Base-by-base conservation (phyloP, 1,140 invertebrate species). In the Geopemphigus sp. region DNA sequence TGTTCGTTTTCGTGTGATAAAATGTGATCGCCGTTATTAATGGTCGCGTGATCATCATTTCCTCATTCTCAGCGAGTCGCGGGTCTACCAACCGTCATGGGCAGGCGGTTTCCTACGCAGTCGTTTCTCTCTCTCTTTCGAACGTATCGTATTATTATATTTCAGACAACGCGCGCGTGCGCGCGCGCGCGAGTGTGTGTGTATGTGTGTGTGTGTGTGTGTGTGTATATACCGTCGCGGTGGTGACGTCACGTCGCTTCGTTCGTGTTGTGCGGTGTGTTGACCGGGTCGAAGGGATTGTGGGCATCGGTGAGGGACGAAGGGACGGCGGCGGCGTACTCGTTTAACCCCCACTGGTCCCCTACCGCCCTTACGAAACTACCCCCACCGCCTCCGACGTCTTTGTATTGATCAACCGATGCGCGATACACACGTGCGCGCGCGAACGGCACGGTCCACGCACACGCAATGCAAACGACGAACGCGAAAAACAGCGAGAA, bases 361-460 rank as follows among this genome's bases (percentile, higher is more conserved):
- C 47, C 47, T 11, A 11, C 47, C 10, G 47, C 5, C 0, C 11
- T 8, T 4, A 8, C 32, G 32, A 39, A 39, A 56, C 54, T 1
- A 76, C 73, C 57, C 29, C 17, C 32, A 10, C 72, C 53, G 12
- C 19, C 22, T 22, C 59, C 74, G 24, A 76, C 56, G 74, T 61
- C 74, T 78, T 78, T 78, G 74, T 78, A 78, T 78, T 78, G 74
- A 78, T 78, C 74, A 78, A 78, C 74, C 57, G 54, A 47, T 53
- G 74, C 32, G 56, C 54, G 73, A 39, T 56, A n/a, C 22, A 26
- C 66, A 53, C 47, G 26, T 39, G 32, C 73, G 45, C 32, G 22
- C 11, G 32, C 73, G 72, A 14, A 47, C 0, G 45, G 22, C 29
- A 39, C 26, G 61, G 61, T 14, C 12, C 64, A 47, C 64, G 64